Conservation (phyloP, 2,113 vertebrate genomes). For the Pseudorasbora parva region DNA sequence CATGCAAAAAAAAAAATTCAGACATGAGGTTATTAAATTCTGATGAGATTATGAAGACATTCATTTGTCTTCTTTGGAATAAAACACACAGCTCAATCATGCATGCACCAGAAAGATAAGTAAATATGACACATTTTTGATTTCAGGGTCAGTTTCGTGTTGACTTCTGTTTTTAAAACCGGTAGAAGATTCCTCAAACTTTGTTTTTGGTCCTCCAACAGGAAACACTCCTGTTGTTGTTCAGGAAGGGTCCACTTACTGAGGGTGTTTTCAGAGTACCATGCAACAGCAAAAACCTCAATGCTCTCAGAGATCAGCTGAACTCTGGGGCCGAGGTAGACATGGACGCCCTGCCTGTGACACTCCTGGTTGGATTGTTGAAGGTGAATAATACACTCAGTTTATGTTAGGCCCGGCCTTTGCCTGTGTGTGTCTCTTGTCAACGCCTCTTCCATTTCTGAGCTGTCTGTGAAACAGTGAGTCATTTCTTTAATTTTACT, state of each 20-base stretch:
- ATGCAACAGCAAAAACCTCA: constrained; percentile 86
- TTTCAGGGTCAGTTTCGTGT: not conserved
- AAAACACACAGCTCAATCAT: not conserved
- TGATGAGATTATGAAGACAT: not conserved
- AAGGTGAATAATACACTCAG: constrained; percentile 77
- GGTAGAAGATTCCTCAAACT: not conserved
- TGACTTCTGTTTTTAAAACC: too few species aligned
- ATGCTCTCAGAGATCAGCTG: constrained; percentile 85
- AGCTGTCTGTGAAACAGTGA: not conserved
- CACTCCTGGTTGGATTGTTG: constrained; percentile 86
- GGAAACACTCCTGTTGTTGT: constrained; percentile 86
- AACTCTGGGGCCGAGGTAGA: constrained; percentile 79
- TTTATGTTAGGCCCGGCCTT: not conserved
- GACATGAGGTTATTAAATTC: not conserved
- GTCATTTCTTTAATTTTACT: constrained; percentile 14
- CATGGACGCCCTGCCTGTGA: constrained; percentile 78
- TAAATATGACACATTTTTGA: not conserved
- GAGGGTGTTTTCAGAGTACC: constrained; percentile 93
- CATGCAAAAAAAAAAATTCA: not conserved
- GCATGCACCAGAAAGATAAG: not conserved
- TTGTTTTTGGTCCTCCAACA: constrained; percentile 56
- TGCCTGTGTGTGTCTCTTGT: not conserved
- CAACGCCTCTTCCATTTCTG: not conserved
- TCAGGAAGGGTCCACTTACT: constrained; percentile 83
- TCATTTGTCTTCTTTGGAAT: not conserved